Evolutionary conservation across 2,797 vertebrate genomes (phyloP), one percentile per base, ranked within the genome.

Genomic region (Pampus argenteus): DNA sequence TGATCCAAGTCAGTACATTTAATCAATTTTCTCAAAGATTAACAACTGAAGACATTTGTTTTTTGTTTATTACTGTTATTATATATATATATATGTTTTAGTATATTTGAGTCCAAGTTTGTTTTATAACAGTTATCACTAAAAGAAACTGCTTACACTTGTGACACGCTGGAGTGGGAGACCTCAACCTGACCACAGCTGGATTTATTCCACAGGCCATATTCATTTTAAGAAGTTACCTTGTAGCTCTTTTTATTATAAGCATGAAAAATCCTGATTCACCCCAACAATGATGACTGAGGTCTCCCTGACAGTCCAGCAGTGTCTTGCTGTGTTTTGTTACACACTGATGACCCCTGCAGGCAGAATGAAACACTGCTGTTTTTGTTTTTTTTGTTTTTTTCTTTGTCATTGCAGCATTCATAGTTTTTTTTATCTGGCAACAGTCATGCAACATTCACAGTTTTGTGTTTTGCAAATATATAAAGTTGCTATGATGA

Each of bases 291-390:
- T 10, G 6, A 56, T 8, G 28, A n/a, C 28, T 15, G 49, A 18
- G 38, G 23, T 13, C 9, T 36, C 20, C 38, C 3, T 28, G 17
- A 38, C 29, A 22, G 11, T 0, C 20, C 11, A 59, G 26, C 22
- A 25, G 20, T 18, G 20, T 25, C 34, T 7, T 40, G 7, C 18
- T 47, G 17, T 36, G 20, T 68, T 63, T 71, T 74, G 14, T 84
- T 69, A 56, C 42, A 76, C 79, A 66, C 73, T 55, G 62, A 49
- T 48, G 88, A 52, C 85, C 70, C 71, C 90, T 90, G 82, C 71
- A 62, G 91, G 75, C 54, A 15, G 10, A 67, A 0, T 28, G 9
- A 0, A 11, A 55, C 0, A 80, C 15, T 26, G 0, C 3, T 50
- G 20, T 50, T 31, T 31, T 26, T 50, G 14, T 17, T 29, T 29